Evolutionary conservation across 1,140 invertebrate genomes (phyloP), one percentile per base, ranked within the genome.

Genomic region (Plodia interpunctella): DNA sequence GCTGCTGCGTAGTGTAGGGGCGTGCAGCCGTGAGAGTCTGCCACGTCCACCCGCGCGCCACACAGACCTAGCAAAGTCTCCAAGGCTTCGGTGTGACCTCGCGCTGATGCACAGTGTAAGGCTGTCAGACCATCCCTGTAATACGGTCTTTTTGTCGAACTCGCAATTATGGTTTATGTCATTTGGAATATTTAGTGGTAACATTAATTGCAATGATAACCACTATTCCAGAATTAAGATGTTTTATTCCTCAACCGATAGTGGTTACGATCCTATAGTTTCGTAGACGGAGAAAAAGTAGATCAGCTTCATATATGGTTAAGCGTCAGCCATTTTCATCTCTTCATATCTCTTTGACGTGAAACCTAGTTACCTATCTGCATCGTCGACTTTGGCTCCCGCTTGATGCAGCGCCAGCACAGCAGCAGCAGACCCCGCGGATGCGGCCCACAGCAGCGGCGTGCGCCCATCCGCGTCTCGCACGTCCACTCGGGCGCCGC

Each of bases 1-100:
- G 98, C 98, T 0, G 98, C 97, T 1, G 98, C 96, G 83, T 99
- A 99, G 85, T 99, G 99, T 1, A 99, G 84, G 0, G 98, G 95
- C 0, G 98, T 98, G 79, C 98, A 99, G 0, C 97, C 97, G 75
- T 98, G 97, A 11, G 93, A 94, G 80, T 99, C 98, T 0, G 93
- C 93, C 5, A 94, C 92, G 80, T 98, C 96, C 0, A 97, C 94
- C 11, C 96, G 93, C 1, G 96, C 95, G 0, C 96, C 96, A 74
- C 97, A 98, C 0, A 98, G 89, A n/a, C 94, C 95, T 0, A 99
- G 92, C 25, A 99, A 88, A 2, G 95, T 95, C 67, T 99, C 97
- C 25, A 99, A 91, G 77, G 97, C 98, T 71, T 98, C 95, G 0
- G 95, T 95, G 80, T 99, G 97, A 3, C 98, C 98, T 60, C 98